Evolutionary conservation across 2,113 vertebrate species (phyloP).

Genomic region (Anoplopoma fimbria): DNA sequence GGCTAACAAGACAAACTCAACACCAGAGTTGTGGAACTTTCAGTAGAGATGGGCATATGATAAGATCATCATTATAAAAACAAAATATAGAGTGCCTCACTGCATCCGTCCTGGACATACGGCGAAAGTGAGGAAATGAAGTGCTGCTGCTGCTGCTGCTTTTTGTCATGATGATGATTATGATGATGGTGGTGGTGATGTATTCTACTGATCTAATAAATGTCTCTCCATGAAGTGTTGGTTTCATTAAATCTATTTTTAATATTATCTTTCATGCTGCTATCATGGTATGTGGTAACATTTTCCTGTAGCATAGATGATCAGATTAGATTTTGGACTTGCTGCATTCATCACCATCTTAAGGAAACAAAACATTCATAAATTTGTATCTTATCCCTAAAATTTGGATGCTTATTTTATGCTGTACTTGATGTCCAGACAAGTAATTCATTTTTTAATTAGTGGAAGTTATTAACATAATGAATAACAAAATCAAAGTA

Average conservation of each 20-base stretch:
- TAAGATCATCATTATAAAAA: conserved; percentile 48
- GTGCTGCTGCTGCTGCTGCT: conserved; percentile 88
- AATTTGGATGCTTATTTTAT: background rate
- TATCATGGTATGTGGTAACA: conserved; percentile 11
- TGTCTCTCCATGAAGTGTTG: conserved; percentile 92
- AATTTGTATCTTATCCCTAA: background rate
- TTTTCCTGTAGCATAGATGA: conserved; percentile 18
- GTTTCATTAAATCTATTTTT: conserved; percentile 76
- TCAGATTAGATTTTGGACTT: conserved; percentile 37
- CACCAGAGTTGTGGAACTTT: conserved; percentile 35
- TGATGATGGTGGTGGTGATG: conserved; percentile 87
- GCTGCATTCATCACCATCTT: conserved; percentile 1
- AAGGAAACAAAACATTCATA: conserved; percentile 9
- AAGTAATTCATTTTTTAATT: conserved; percentile 13
- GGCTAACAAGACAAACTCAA: conserved; percentile 38
- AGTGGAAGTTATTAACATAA: conserved; percentile 20
- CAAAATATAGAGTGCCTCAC: conserved; percentile 29
- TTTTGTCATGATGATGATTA: conserved; percentile 90
- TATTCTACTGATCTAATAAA: conserved; percentile 98
- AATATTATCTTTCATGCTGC: conserved; percentile 15
- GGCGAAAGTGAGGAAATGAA: conserved; percentile 80
- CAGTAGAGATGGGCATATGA: conserved; percentile 31
- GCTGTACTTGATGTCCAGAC: background rate
- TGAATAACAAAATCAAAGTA: conserved; percentile 12
- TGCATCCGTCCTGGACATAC: conserved; percentile 48